Evolutionary conservation across 2,888 invertebrate genomes (phyloP), one percentile per base, ranked within the genome.

Genomic region (Xestobium rufovillosum): DNA sequence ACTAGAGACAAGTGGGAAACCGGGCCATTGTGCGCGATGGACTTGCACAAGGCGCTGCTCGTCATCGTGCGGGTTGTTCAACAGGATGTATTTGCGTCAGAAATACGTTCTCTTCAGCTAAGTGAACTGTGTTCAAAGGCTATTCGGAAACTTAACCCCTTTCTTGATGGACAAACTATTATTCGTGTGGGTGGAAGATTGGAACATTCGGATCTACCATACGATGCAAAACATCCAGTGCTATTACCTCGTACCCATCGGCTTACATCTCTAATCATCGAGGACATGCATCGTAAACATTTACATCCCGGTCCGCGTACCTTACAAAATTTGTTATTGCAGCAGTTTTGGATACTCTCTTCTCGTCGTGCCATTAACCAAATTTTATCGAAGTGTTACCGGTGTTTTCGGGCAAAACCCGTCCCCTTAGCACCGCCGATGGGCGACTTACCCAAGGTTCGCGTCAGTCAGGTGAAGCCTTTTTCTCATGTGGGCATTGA

Each of bases 261-360:
- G 3, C 14, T 44, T 6, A 37, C 40, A 2, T 6, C 40, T 15
- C 23, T 48, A 27, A 34, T 49, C 4, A 40, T 46, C 10, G 44
- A 45, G 14, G 36, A 49, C 38, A 34, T 26, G 13, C 45, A 47
- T 28, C n/a, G 6, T 4, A 31, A 37, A 8, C 19, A 44, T 23
- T 38, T 42, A 4, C 48, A 48, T 29, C 15, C 48, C 3, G 44
- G 47, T 4, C 34, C 42, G 1, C 41, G 41, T n/a, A 36, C 39
- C 14, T 27, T 43, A n/a, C 34, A 41, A 15, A 44, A 34, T 9
- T 13, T 48, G 15, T 19, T 48, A 15, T 26, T 31, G 13, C 43
- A 44, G 39, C 41, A 42, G 33, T 48, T 31, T 29, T 47, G 49
- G 49, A 47, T 48, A 23, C n/a, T 48, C 12, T 43, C 46, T 3